These are phyloP conservation scores for Danio choprae DNA, from an alignment of 2,797 vertebrate species.

Conservation along the genomic window DNA sequence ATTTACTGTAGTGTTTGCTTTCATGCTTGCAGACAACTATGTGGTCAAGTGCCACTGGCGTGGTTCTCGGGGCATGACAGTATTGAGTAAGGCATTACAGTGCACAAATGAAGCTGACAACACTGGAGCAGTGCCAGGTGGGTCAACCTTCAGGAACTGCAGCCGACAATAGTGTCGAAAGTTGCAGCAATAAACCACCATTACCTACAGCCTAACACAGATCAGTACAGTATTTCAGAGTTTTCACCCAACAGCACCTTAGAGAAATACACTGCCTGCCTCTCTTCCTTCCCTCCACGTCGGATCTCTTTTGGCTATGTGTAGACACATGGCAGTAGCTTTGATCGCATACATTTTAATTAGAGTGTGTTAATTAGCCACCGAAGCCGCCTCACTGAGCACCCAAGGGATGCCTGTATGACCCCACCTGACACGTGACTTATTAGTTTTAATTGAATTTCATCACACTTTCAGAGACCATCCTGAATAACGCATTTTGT, in stretches of 20 bases:
- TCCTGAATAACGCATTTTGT: constrained; percentile 8
- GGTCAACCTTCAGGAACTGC: constrained; percentile 7
- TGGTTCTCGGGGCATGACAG: constrained; percentile 5
- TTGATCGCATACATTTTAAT: constrained; percentile 62
- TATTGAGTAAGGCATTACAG: not conserved
- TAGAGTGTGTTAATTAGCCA: constrained; percentile 60
- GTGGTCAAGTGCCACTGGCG: constrained; percentile 25
- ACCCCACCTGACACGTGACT: constrained; percentile 48
- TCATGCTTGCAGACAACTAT: constrained; percentile 5
- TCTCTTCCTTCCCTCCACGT: not conserved
- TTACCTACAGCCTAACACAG: constrained; percentile 22
- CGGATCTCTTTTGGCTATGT: constrained; percentile 22
- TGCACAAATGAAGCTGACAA: constrained; percentile 12
- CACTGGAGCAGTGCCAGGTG: constrained; percentile 8
- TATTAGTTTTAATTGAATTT: constrained; percentile 57
- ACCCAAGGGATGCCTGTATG: constrained; percentile 37
- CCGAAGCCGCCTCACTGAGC: constrained; percentile 19
- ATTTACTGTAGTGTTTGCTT: constrained; percentile 20
- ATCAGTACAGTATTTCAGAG: constrained; percentile 30
- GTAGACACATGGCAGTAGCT: constrained; percentile 37
- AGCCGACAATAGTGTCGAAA: not conserved
- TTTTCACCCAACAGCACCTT: constrained; percentile 12
- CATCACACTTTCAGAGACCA: constrained; percentile 41
- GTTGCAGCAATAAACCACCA: constrained; percentile 28
- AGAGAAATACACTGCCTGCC: constrained; percentile 6